Evolutionary conservation across 2,113 vertebrate species (phyloP).

Genomic region (Thoracochromis brauschi): DNA sequence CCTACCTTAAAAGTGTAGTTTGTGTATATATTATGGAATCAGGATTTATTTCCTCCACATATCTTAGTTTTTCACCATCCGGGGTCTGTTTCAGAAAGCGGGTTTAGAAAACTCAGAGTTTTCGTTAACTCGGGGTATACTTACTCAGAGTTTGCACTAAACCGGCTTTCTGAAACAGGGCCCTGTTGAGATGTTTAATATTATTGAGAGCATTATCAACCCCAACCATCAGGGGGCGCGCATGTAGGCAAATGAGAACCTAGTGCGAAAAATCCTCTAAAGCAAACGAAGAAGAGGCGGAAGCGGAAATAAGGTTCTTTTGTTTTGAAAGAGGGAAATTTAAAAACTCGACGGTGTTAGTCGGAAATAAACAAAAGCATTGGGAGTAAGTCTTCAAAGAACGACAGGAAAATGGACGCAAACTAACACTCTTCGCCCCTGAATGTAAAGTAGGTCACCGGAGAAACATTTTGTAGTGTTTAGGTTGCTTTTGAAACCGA

Average conservation of each 20-base stretch:
- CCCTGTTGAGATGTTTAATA: background rate
- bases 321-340: conserved; percentile 64
- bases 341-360: conserved; percentile 13
- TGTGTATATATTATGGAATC: background rate
- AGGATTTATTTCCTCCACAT: background rate
- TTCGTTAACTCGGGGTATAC: too few species aligned
- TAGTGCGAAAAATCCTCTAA: background rate
- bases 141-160: too few species aligned
- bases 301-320: background rate
- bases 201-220: background rate
- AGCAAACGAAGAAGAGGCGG: background rate
- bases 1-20: background rate
- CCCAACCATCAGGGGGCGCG: background rate
- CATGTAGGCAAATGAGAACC: fast-evolving
- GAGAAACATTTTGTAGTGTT: background rate
- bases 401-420: background rate
- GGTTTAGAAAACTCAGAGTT: too few species aligned
- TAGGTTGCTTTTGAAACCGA: background rate
- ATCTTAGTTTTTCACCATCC: background rate
- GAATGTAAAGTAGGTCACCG: background rate
- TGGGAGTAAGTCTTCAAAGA: background rate
- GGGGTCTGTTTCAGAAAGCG: too few species aligned
- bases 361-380: background rate
- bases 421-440: background rate
- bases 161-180: too few species aligned